Base-by-base conservation (phyloP, 2,888 invertebrate species). In the Drosophila borborema region DNA sequence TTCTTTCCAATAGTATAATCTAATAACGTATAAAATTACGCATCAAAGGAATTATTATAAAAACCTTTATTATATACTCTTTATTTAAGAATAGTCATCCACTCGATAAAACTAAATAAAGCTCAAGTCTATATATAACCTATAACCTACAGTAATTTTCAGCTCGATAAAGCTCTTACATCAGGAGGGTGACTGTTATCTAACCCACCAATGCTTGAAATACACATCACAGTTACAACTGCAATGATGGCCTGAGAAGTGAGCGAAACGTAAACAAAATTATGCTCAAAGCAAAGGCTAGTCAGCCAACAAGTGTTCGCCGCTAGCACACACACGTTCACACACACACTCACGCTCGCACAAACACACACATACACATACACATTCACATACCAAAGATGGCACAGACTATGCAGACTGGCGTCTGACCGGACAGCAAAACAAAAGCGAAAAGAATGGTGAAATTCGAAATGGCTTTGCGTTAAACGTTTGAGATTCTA, bases 291-390 rank as follows among this genome's bases (percentile, higher is more conserved):
- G 45, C 59, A 54, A 18, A 61, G n/a, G 60, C 41, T n/a, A 65
- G 20, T 38, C 23, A 60, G 64, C 66, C 89, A 89, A 84, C 89
- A 84, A 75, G 89, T 84, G 81, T 65, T 65, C 64, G 38, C 58
- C 61, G 23, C 67, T 38, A 56, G 62, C 20, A 46, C 48, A 56
- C 56, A 49, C 63, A 23, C n/a, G 45, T 53, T 48, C 63, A 46
- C n/a, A 45, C 31, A 40, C 41, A 43, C 56, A 58, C 3, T 56
- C 34, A 46, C 2, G 54, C 38, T 5, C 40, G 41, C 56, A 45
- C 60, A 46, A 16, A 48, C 23, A 40, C 41, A 48, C 56, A 58
- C 2, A 63, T 28, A 54, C 4, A 63, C 43, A 45, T 36, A 48
- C 56, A 58, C 2, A 63, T 28, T 51, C 4, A 63, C 43, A 45